Evolutionary conservation across 1,140 invertebrate genomes (phyloP), one percentile per base, ranked within the genome.

Genomic region (Lepidostoma basale): DNA sequence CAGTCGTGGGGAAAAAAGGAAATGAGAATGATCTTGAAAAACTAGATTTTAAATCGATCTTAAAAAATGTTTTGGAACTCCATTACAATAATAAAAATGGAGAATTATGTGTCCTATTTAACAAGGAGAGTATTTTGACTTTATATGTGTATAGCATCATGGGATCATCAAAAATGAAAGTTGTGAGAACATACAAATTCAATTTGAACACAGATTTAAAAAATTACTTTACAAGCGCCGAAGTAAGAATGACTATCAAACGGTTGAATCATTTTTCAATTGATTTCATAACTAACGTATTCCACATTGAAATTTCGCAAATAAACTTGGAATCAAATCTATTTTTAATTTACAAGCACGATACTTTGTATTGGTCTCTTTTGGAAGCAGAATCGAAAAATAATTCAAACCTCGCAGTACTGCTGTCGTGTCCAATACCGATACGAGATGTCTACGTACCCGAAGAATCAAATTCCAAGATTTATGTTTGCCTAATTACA

Each of bases 81-180:
- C n/a, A 12, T 1, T 39, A 40, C 14, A 56, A 25, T n/a, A 30
- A 30, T n/a, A n/a, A n/a, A n/a, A n/a, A n/a, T 26, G 28, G 25
- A 20, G 45, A 65, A 54, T 54, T 65, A 36, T 54, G 33, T 56
- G 45, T 47, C 0, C 20, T 56, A 23, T 40, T 54, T 8, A 65
- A 65, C 33, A 65, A 54, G 40, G 49, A 40, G 18, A 56, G 18
- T 10, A 8, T 23, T 1, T 10, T 12, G 3, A 14, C 12, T 54
- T 8, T 65, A 22, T 56, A 42, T 49, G 26, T 62, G n/a, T 54
- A 52, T 12, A 40, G 12, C 23, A 25, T 65, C 40, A 40, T 65
- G 18, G 62, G 47, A 14, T 26, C 40, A 22, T 52, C 49, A 26
- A 65, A 64, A 39, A 54, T 65, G 49, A 65, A 65, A 56, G 22